phyloP scores from a whole-genome alignment of 2,888 invertebrate species.

The Labia minor region DNA sequence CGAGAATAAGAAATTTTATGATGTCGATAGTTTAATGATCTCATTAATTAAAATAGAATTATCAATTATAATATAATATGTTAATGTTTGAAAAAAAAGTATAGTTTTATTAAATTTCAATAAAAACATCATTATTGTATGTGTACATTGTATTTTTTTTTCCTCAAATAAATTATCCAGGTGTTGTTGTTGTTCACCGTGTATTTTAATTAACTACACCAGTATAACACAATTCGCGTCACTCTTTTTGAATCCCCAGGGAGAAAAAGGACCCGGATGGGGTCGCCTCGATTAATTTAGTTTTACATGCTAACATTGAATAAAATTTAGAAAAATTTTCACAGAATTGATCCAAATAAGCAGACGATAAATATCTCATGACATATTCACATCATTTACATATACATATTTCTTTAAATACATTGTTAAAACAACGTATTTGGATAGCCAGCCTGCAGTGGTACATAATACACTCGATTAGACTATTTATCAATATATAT shows the following conservation, averaged over 20 bases:
- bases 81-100: too few relatives aligned
- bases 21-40: too few relatives aligned
- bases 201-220: too few relatives aligned
- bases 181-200: too few relatives aligned
- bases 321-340: background rate
- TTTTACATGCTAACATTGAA: background rate
- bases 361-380: background rate
- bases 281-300: background rate
- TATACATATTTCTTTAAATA: background rate
- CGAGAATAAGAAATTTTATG: too few relatives aligned
- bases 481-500: background rate
- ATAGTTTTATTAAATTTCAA: too few relatives aligned
- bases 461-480: background rate
- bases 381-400: background rate
- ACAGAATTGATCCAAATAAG: background rate
- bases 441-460: constrained; percentile 5
- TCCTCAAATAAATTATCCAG: too few relatives aligned
- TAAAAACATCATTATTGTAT: too few relatives aligned
- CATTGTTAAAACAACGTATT: constrained; percentile 3
- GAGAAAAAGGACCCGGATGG: background rate
- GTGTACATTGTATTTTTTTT: too few relatives aligned
- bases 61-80: too few relatives aligned
- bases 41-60: too few relatives aligned
- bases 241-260: background rate
- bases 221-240: background rate